These are phyloP conservation scores for Drosophila obscura DNA, from an alignment of 1,140 invertebrate genomes.

Conservation along the genomic window DNA sequence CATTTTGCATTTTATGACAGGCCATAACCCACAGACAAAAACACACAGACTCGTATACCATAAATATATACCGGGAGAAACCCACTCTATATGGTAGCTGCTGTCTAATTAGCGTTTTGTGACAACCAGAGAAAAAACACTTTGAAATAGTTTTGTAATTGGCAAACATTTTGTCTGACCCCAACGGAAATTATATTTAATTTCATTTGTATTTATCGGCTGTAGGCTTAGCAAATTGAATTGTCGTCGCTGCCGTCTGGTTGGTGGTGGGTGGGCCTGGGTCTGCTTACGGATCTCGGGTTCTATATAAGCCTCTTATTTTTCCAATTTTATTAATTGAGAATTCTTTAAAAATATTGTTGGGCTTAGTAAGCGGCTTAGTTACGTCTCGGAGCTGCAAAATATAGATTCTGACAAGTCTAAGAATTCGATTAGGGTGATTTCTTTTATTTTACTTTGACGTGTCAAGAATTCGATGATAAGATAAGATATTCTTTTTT, in stretches of 20 bases:
- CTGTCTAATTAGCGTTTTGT: slow-evolving; percentile 72
- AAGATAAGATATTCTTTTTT: too few species aligned
- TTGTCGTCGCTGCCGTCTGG: slow-evolving; percentile 1
- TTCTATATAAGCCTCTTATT: slow-evolving; percentile 29
- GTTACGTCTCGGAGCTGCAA: too few species aligned
- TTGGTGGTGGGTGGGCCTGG: slow-evolving; percentile 14
- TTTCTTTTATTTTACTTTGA: neutral
- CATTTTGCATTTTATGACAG: slow-evolving; percentile 73
- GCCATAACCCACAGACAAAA: slow-evolving; percentile 41
- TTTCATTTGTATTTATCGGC: slow-evolving; percentile 70
- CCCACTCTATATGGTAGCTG: slow-evolving; percentile 53
- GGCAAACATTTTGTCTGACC: slow-evolving; percentile 57
- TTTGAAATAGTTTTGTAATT: slow-evolving; percentile 74
- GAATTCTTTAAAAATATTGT: too few species aligned
- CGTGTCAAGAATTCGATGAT: too few species aligned
- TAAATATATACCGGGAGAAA: slow-evolving; percentile 9
- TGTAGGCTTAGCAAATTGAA: slow-evolving; percentile 43
- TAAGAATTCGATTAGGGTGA: too few species aligned
- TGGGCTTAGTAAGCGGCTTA: too few species aligned
- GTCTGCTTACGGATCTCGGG: slow-evolving; percentile 5
- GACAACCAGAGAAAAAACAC: slow-evolving; percentile 56
- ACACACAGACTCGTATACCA: neutral
- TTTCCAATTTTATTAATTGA: slow-evolving; percentile 5
- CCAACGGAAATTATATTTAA: slow-evolving; percentile 49
- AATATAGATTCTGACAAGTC: too few species aligned